Evolutionary conservation across 1,140 invertebrate genomes (phyloP), one percentile per base, ranked within the genome.

Genomic region (Bombus breviceps): DNA sequence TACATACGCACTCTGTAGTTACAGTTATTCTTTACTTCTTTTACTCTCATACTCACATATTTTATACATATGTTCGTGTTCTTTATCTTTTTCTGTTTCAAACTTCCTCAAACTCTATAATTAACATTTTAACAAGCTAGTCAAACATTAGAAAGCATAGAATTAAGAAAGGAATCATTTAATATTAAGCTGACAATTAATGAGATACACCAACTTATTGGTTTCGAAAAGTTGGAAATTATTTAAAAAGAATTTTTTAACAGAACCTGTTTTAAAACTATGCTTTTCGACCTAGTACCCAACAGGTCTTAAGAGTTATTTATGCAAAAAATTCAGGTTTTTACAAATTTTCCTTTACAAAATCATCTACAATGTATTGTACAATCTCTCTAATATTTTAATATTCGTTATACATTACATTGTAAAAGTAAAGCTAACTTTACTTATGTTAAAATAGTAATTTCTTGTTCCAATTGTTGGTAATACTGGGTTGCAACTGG

Each of bases 91-190:
- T 43, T 22, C 18, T 32, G 18, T 37, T 74, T 32, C n/a, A 15
- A 75, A 69, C 68, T 73, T 75, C 57, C 34, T 66, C 37, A 53
- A 53, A 53, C 53, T 81, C 37, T 62, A 28, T 25, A 57, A 89
- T 39, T 39, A 73, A 89, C 43, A 78, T 15, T 64, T 85, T 37
- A 18, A 32, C 72, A 81, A 77, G 32, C 41, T 84, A 87, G 12
- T 41, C 32, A 43, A 75, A 76, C 72, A 80, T 83, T 71, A 62
- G 76, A 89, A 89, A 86, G 80, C 72, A 80, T 76, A 75, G 59
- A 75, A 86, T 78, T 81, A 64, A 41, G 73, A 25, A 73, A 86
- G 62, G 43, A 85, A 66, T 81, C 75, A 77, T 64, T 74, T 53
- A 25, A 28, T 43, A 68, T 59, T 83, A 13, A 62, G 28, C 3